Conservation (phyloP, 2,113 vertebrate genomes). For the Mellivora capensis region DNA sequence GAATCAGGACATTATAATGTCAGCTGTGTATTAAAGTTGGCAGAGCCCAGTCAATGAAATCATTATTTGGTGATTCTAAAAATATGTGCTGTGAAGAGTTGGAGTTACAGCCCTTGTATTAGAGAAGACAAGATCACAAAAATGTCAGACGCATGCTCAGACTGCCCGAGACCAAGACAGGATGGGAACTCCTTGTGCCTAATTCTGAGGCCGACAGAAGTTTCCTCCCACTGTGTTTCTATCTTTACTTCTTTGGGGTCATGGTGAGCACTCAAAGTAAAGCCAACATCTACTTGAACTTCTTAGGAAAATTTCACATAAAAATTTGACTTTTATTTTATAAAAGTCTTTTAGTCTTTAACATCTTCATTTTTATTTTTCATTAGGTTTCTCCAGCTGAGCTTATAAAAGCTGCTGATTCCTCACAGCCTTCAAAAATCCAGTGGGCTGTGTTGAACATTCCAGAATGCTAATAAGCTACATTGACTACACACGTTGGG, state of each 20-base stretch:
- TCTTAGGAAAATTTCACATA: conserved; percentile 6
- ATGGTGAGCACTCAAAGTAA: conserved; percentile 22
- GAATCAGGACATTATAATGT: not conserved
- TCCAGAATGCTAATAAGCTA: not conserved
- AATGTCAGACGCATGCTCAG: not conserved
- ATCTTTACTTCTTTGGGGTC: not conserved
- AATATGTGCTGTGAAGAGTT: not conserved
- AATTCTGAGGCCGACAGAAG: not conserved
- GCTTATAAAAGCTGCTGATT: not conserved
- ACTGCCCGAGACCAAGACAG: not conserved
- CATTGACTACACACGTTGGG: not conserved
- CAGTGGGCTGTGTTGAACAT: not conserved
- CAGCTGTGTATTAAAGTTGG: not conserved
- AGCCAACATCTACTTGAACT: conserved; percentile 52
- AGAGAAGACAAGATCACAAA: not conserved
- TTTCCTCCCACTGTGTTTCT: not conserved
- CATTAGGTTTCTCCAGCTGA: not conserved
- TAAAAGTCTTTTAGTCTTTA: not conserved
- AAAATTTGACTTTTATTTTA: not conserved
- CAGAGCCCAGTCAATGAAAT: not conserved
- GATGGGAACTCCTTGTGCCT: not conserved
- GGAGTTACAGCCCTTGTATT: not conserved
- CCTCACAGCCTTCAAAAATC: not conserved
- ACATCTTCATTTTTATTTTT: not conserved
- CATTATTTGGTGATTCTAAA: not conserved